phyloP scores from a whole-genome alignment of 1,140 invertebrate genomes.

The Dryas iulia region DNA sequence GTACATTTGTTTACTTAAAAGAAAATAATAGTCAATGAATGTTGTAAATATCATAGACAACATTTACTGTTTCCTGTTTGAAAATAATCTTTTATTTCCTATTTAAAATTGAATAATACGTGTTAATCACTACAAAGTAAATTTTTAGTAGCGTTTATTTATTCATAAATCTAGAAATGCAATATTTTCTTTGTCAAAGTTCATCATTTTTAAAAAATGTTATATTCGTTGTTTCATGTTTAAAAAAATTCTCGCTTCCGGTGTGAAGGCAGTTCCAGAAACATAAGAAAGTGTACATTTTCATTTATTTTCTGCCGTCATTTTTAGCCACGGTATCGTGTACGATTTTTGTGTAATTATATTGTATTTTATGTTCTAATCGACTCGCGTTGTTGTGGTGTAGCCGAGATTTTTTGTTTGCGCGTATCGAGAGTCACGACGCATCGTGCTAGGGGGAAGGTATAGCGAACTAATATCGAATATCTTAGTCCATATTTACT shows the following conservation, averaged over 20 bases:
- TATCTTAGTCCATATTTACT: conserved; percentile 72
- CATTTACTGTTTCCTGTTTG: conserved; percentile 21
- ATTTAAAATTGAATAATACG: conserved; percentile 10
- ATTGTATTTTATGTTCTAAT: conserved; percentile 69
- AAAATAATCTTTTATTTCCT: conserved; percentile 12
- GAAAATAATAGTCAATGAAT: background rate
- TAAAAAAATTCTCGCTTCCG: conserved; percentile 68
- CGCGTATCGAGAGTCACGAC: conserved; percentile 48
- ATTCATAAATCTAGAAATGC: conserved; percentile 56
- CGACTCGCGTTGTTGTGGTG: conserved; percentile 50
- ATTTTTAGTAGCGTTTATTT: conserved; percentile 1
- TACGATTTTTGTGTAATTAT: conserved; percentile 62
- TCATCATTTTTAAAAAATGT: conserved; percentile 44
- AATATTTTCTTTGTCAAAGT: conserved; percentile 55
- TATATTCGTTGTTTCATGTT: conserved; percentile 51
- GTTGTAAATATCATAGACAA: conserved; percentile 20
- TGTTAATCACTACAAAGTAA: conserved; percentile 4
- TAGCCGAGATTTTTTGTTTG: conserved; percentile 41
- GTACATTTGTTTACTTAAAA: background rate
- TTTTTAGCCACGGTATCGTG: conserved; percentile 69
- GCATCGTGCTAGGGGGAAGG: conserved; percentile 72
- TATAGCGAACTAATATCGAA: conserved; percentile 68
- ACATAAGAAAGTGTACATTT: conserved; percentile 77
- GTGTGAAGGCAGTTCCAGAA: conserved; percentile 76
- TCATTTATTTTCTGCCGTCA: conserved; percentile 80